Percentiles rank a stretch among this genome's conserved stretches.
These are phyloP conservation scores for Thunnus thynnus DNA, from an alignment of 2,113 vertebrate genomes.

Conservation along the genomic window DNA sequence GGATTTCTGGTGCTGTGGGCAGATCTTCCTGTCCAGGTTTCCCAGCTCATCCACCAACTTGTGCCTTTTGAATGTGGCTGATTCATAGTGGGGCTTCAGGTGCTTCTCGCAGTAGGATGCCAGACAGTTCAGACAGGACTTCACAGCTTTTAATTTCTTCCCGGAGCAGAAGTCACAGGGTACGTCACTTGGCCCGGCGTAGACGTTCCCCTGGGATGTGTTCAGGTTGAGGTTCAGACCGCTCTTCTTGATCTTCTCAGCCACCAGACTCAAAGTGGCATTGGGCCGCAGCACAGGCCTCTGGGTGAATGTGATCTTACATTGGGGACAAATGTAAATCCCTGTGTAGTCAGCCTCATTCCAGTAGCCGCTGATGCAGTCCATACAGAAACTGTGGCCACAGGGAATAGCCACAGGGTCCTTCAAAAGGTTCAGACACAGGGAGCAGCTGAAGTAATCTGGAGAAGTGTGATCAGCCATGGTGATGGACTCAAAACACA, in stretches of 20 bases:
- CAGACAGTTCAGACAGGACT: constrained; percentile 87
- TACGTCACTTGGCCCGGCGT: constrained; percentile 75
- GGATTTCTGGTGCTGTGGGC: constrained; percentile 85
- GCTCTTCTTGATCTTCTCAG: constrained; percentile 87
- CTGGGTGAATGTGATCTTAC: constrained; percentile 88
- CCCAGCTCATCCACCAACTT: constrained; percentile 84
- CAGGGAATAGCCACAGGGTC: constrained; percentile 88
- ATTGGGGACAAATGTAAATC: constrained; percentile 88
- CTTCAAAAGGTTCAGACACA: constrained; percentile 82
- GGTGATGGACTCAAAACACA: constrained; percentile 40
- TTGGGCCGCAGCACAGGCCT: constrained; percentile 87
- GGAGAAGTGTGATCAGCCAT: constrained; percentile 85
- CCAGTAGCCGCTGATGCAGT: constrained; percentile 89
- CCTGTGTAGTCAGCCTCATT: constrained; percentile 90
- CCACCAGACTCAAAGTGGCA: constrained; percentile 86
- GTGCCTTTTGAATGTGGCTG: constrained; percentile 85
- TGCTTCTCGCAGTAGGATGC: constrained; percentile 88
- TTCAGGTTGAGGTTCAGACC: constrained; percentile 72
- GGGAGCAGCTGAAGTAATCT: constrained; percentile 86
- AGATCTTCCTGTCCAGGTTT: constrained; percentile 84
- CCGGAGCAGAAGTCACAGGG: constrained; percentile 88
- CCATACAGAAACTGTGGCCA: constrained; percentile 89
- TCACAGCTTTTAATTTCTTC: constrained; percentile 84
- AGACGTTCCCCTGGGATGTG: constrained; percentile 67
- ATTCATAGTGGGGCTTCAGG: constrained; percentile 87